Evolutionary conservation across 2,888 invertebrate genomes (phyloP).

Genomic region (Pristionchus arcanus): DNA sequence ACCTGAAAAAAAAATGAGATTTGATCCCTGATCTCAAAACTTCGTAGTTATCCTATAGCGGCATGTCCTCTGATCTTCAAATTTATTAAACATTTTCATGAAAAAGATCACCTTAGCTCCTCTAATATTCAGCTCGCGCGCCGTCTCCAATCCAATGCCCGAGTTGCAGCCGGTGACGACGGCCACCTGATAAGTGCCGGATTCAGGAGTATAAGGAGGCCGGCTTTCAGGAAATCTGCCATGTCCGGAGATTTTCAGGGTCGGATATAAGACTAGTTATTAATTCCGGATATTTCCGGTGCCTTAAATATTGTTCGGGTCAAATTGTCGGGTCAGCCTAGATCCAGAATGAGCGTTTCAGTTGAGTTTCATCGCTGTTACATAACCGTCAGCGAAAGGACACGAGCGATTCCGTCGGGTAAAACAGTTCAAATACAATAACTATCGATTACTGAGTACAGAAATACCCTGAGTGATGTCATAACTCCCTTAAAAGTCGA

Average conservation of each 20-base stretch:
- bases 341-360: too few species aligned
- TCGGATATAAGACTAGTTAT: too few species aligned
- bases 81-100: neutral
- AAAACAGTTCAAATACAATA: neutral
- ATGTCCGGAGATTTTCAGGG: too few species aligned
- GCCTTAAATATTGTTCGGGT: neutral
- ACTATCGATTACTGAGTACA: neutral
- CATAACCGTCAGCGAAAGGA: neutral
- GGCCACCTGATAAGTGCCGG: conserved; percentile 81
- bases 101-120: conserved; percentile 70
- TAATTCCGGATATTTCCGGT: too few species aligned
- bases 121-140: conserved; percentile 71
- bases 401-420: neutral
- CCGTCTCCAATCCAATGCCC: conserved; percentile 85
- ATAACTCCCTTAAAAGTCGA: too few species aligned
- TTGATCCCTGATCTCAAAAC: neutral
- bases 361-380: neutral
- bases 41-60: too few species aligned
- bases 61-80: neutral
- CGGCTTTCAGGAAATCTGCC: neutral
- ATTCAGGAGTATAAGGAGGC: neutral
- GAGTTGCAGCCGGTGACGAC: conserved; percentile 82
- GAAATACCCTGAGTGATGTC: neutral
- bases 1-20: conserved; percentile 58
- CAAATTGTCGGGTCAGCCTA: neutral